A percentile compares a stretch with the other conserved stretches of the same genome.
Evolutionary conservation across 2,113 vertebrate genomes (phyloP).

Genomic region (Varanus salvator): DNA sequence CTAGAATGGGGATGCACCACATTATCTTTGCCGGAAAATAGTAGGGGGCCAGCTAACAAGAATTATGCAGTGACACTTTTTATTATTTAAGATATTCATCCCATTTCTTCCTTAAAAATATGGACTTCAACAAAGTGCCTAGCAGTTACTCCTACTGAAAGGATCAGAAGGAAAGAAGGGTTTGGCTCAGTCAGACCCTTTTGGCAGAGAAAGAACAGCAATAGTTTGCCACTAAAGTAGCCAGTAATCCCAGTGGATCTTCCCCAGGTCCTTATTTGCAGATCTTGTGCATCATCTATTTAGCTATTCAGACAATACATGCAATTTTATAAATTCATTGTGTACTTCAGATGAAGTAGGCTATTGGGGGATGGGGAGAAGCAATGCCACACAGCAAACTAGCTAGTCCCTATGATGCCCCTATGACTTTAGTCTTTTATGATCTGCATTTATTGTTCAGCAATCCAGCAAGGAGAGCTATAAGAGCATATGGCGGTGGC

Average conservation of each 20-base stretch:
- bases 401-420: background rate
- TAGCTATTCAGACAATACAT: background rate
- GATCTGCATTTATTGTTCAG: constrained; percentile 9
- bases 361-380: background rate
- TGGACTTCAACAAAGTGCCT: background rate
- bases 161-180: background rate
- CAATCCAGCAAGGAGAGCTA: background rate
- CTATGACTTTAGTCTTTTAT: constrained; percentile 18
- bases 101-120: too few relatives aligned
- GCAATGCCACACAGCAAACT: background rate
- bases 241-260: background rate
- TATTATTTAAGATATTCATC: too few relatives aligned
- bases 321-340: background rate
- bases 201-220: background rate
- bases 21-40: background rate
- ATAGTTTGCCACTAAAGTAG: background rate
- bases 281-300: background rate
- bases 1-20: background rate
- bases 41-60: too few relatives aligned
- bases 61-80: too few relatives aligned
- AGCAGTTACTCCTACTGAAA: background rate
- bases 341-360: background rate
- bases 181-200: background rate
- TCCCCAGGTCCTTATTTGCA: background rate
- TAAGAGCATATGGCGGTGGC: constrained; percentile 15